These are phyloP conservation scores for Urocitellus parryii DNA, from an alignment of 2,113 vertebrate genomes.

Conservation along the genomic window DNA sequence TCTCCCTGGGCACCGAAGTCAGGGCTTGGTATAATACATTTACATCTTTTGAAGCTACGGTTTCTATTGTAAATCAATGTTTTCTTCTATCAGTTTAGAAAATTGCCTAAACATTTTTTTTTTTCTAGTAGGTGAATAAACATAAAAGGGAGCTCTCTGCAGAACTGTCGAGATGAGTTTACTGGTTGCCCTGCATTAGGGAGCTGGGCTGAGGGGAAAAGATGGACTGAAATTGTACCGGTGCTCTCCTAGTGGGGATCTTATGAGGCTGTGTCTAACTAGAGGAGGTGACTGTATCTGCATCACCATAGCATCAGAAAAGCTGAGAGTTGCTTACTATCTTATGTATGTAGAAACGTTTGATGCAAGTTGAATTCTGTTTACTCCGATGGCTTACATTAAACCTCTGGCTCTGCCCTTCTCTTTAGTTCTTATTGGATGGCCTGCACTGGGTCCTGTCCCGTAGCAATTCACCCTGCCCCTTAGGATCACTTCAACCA, in stretches of 20 bases:
- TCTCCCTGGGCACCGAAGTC: background rate
- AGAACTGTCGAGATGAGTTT: background rate
- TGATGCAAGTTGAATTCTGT: background rate
- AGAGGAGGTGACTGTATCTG: background rate
- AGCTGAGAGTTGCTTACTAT: background rate
- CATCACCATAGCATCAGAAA: background rate
- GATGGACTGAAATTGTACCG: background rate
- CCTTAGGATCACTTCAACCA: background rate
- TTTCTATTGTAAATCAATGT: slow-evolving; percentile 24
- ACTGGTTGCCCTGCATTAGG: background rate
- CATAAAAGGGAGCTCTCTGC: background rate
- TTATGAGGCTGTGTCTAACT: background rate
- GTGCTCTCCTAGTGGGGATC: accelerated
- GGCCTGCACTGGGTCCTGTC: background rate
- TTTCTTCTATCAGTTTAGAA: slow-evolving; percentile 29
- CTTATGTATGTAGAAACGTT: background rate
- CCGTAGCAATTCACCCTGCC: background rate
- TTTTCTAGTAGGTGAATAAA: background rate
- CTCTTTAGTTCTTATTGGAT: background rate
- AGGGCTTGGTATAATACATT: slow-evolving; percentile 16
- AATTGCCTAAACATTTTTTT: background rate
- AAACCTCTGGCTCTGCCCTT: background rate
- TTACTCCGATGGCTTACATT: background rate
- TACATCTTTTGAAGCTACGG: slow-evolving; percentile 15
- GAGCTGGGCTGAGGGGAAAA: background rate